Base-by-base conservation (phyloP, 2,797 vertebrate species). In the Periophthalmus magnuspinnatus region DNA sequence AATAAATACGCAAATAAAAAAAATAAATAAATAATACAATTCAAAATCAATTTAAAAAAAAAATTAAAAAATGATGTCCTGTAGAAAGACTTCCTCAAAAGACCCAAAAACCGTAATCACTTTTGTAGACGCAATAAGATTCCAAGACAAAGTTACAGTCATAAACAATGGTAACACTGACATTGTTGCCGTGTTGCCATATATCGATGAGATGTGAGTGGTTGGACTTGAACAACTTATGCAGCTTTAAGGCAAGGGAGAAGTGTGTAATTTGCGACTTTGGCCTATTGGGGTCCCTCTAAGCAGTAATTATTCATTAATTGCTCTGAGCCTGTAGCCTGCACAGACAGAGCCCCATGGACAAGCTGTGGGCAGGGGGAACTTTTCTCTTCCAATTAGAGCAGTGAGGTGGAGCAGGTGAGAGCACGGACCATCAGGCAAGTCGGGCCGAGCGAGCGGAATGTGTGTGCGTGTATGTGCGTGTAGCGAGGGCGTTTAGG, bases 371-470 rank as follows among this genome's bases (percentile, higher is more conserved):
- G 28, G 72, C 21, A 47, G 70, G 47, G 70, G 73, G 73, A 72
- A 74, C 84, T 79, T 84, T 88, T 90, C 82, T 72, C 81, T 78
- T 86, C 82, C 83, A 89, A 90, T 91, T 90, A 91, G 76, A 81
- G 68, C 75, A 56, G 76, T 52, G 83, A 84, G 75, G 80, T 85
- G 76, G 78, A 83, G 81, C 75, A 32, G 74, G 74, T 3, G 76
- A 76, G 74, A 33, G 71, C 69, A 77, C 32, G 62, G 77, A 76
- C 80, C 81, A 81, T 87, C 81, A 78, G 79, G 63, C 75, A 77
- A 66, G 22, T 60, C 73, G 34, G 75, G 32, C 34, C 62, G 54
- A 1, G 71, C 36, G 64, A 76, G 68, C 38, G 24, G 59, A 1
- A 70, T 77, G 68, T 28, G 21, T 72, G 60, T 22, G 60, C 75